A percentile compares a stretch with the other conserved stretches of the same genome.
Conservation (phyloP, 2,888 invertebrate species). For the Orchesella flavescens region DNA sequence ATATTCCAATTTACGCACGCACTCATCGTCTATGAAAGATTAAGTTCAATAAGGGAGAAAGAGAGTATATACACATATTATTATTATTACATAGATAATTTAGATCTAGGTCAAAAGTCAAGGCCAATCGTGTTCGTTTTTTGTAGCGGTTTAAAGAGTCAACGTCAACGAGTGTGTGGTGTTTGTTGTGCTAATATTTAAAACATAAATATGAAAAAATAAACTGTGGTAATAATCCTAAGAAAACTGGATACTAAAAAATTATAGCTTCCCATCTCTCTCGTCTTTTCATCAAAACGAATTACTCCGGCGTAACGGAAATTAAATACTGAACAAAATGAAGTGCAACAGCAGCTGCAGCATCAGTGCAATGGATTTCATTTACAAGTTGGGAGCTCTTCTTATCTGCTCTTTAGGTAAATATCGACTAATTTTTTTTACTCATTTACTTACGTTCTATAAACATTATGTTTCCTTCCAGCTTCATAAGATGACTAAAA, state of each 20-base stretch:
- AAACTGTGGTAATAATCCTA: background rate
- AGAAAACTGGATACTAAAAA: background rate
- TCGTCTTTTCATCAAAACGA: conserved; percentile 20
- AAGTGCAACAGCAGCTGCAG: background rate
- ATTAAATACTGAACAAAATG: conserved; percentile 14
- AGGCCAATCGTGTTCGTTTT: conserved; percentile 59
- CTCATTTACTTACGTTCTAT: too few relatives aligned
- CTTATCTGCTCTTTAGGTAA: conserved; percentile 69
- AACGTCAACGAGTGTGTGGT: background rate
- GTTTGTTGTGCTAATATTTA: background rate
- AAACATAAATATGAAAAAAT: conserved; percentile 10
- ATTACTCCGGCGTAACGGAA: background rate
- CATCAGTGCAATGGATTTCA: conserved; percentile 64
- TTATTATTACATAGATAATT: background rate
- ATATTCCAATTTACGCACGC: background rate
- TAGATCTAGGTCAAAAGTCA: conserved; percentile 52
- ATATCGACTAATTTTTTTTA: background rate
- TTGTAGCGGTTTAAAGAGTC: background rate
- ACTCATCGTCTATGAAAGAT: conserved; percentile 15
- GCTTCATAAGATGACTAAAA: too few relatives aligned
- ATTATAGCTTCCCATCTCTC: background rate
- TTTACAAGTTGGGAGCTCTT: conserved; percentile 67
- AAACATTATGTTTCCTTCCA: too few relatives aligned
- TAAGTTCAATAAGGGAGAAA: conserved; percentile 41
- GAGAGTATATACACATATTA: background rate